Base-by-base conservation (phyloP, 2,888 invertebrate species). In the Therioaphis trifolii region DNA sequence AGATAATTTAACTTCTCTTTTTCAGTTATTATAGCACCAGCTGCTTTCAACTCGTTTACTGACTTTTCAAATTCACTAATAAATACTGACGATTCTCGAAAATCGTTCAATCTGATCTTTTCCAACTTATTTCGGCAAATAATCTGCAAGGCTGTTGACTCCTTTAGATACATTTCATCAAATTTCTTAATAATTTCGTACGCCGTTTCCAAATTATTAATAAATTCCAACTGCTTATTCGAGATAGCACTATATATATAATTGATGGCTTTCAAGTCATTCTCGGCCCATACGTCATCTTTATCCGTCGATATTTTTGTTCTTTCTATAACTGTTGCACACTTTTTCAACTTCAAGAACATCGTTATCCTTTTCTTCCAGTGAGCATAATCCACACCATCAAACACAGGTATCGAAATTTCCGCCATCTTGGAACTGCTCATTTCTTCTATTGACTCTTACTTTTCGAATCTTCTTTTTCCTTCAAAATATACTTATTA, bases 1-100 rank as follows among this genome's bases (percentile, higher is more conserved):
- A 87, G 86, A 72, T 87, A 87, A 77, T 86, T 86, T 66, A 87
- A 72, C 85, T 87, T 87, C 79, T 87, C 86, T 71, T 86, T 80
- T 84, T 87, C 86, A 21, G 69, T 79, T 12, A 87, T 85, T 58
- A 29, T 86, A 14, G 86, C 87, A 68, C 87, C 87, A 11, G 86
- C 86, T 63, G 12, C 75, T 85, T 86, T 87, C n/a, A 87, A 76
- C 27, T 87, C 86, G 78, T 86, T 87, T 11, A 86, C 84, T 66
- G 58, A 4, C 77, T 86, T 86, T 84, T 87, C 86, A 86, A 87
- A 87, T 12, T 86, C 86, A 84, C 78, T 84, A 63, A 84, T 80
- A 58, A 80, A 84, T 43, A 21, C 35, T 18, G 40, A 12, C 15
- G 61, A 15, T 40, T 86, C 86, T 21, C 61, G 14, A 63, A 80